Conservation (phyloP, 2,888 invertebrate species). For the Autographa pulchrina region DNA sequence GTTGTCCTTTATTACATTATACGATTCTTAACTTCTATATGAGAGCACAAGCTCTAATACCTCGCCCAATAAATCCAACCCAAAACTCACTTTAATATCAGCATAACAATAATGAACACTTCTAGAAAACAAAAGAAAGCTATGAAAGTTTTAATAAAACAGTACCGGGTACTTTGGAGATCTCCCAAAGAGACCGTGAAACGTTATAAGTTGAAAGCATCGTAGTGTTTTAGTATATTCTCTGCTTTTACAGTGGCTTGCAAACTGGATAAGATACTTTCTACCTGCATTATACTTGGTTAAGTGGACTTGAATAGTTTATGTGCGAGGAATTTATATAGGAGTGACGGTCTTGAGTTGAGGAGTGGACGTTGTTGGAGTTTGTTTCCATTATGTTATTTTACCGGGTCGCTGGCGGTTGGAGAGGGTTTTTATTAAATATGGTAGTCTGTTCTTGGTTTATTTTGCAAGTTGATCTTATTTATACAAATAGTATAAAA, state of each 20-base stretch:
- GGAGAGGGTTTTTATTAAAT: neutral
- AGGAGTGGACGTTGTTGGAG: constrained; percentile 5
- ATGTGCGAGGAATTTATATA: constrained; percentile 22
- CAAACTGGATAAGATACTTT: constrained; percentile 30
- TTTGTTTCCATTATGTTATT: neutral
- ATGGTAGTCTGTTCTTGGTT: neutral
- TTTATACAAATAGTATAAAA: too few relatives aligned
- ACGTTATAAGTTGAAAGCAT: constrained; percentile 64
- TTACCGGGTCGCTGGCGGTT: neutral
- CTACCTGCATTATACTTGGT: constrained; percentile 41
- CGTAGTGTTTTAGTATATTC: constrained; percentile 49
- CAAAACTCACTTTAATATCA: neutral
- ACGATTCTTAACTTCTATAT: neutral
- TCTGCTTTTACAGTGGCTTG: constrained; percentile 24
- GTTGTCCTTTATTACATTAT: neutral
- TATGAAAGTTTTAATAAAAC: constrained; percentile 68
- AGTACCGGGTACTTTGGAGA: constrained; percentile 52
- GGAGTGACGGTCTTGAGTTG: constrained; percentile 15
- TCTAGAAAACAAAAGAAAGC: constrained; percentile 45
- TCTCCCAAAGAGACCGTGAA: constrained; percentile 64
- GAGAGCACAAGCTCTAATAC: neutral
- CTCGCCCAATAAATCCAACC: neutral
- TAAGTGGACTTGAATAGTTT: constrained; percentile 38
- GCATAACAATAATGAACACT: constrained; percentile 39
- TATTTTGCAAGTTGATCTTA: neutral